A percentile compares a stretch with the other conserved stretches of the same genome.
Conservation (phyloP, 1,140 invertebrate genomes). For the Fopius arisanus region DNA sequence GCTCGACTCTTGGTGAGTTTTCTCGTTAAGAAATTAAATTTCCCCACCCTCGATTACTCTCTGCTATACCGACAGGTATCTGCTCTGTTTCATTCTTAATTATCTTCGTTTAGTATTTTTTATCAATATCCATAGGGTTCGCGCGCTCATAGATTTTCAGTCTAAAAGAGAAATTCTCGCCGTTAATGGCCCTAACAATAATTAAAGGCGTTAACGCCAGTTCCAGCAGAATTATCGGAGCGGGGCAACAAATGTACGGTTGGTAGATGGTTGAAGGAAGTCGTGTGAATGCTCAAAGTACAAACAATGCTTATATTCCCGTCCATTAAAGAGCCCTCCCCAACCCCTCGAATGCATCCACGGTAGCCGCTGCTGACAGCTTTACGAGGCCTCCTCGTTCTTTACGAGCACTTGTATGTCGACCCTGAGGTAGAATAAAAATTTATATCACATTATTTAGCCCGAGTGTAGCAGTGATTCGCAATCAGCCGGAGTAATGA, state of each 20-base stretch:
- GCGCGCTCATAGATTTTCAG: too few species aligned
- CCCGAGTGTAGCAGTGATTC: background rate
- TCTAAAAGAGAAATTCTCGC: background rate
- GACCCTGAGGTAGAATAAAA: background rate
- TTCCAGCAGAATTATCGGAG: slow-evolving; percentile 29
- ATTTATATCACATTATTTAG: slow-evolving; percentile 12
- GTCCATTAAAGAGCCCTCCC: slow-evolving; percentile 11
- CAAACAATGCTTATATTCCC: background rate
- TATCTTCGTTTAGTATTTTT: too few species aligned
- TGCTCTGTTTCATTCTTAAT: too few species aligned
- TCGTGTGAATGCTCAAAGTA: slow-evolving; percentile 15
- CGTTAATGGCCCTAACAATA: background rate
- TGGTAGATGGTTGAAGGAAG: slow-evolving; percentile 5
- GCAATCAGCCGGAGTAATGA: background rate
- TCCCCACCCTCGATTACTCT: too few species aligned
- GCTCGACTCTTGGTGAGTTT: too few species aligned
- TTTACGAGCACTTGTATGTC: slow-evolving; percentile 13
- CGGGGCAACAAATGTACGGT: background rate
- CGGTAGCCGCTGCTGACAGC: slow-evolving; percentile 21
- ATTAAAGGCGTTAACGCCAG: slow-evolving; percentile 18
- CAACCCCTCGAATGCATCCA: slow-evolving; percentile 11
- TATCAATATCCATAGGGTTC: too few species aligned
- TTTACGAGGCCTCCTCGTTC: slow-evolving; percentile 21
- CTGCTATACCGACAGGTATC: too few species aligned
- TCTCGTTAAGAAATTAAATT: too few species aligned